A percentile compares a stretch with the other conserved stretches of the same genome.
Conservation (phyloP, 30 jellyfish, hydroid and myxozoan genomes). For the Calvadosia cruxmelitensis region DNA sequence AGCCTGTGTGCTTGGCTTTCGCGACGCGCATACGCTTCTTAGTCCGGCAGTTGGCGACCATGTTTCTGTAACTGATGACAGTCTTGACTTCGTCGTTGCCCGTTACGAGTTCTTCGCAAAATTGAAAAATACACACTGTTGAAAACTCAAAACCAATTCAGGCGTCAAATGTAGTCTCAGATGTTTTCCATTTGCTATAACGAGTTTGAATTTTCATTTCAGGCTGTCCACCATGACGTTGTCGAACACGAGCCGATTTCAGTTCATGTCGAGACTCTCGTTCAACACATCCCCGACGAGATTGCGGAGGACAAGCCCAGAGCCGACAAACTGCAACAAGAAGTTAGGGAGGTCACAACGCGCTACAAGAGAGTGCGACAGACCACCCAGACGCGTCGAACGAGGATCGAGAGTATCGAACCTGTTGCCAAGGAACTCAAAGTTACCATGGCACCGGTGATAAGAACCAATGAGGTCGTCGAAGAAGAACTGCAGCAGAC, state of each 20-base stretch:
- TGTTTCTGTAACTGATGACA: too few relatives aligned
- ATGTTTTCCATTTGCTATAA: neutral
- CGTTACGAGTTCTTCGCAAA: too few relatives aligned
- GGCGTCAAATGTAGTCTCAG: too few relatives aligned
- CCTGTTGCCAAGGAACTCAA: slow-evolving; percentile 48
- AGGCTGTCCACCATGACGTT: slow-evolving; percentile 61
- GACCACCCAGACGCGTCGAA: slow-evolving; percentile 32
- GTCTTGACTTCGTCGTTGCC: too few relatives aligned
- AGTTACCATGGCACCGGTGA: slow-evolving; percentile 25
- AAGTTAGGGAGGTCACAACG: slow-evolving; percentile 39
- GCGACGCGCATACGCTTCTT: too few relatives aligned
- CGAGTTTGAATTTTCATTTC: neutral
- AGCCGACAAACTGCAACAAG: slow-evolving; percentile 40
- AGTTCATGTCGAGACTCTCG: slow-evolving; percentile 26
- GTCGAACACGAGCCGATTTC: slow-evolving; percentile 23
- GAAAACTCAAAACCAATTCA: too few relatives aligned
- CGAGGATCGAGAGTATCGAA: slow-evolving; percentile 34
- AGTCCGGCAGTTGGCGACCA: too few relatives aligned
- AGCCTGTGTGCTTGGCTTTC: neutral
- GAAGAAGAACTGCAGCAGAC: slow-evolving; percentile 38
- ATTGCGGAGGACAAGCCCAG: slow-evolving; percentile 32
- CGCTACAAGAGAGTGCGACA: slow-evolving; percentile 43
- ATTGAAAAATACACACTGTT: too few relatives aligned
- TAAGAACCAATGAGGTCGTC: slow-evolving; percentile 17
- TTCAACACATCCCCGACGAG: slow-evolving; percentile 27